These are phyloP conservation scores for Dendrolimus kikuchii DNA, from an alignment of 1,140 invertebrate species.

Conservation along the genomic window DNA sequence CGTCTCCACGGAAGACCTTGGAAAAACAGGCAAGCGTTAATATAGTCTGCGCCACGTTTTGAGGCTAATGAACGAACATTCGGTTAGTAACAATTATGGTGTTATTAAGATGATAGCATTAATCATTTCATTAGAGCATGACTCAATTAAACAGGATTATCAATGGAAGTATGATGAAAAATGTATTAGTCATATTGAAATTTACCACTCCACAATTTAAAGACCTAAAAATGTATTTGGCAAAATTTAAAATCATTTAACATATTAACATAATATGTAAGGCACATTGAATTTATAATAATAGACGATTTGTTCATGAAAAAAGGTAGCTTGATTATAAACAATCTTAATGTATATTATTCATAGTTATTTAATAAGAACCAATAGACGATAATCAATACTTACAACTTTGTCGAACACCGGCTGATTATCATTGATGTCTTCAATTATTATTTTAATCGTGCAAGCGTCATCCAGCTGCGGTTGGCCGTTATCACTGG, in stretches of 20 bases:
- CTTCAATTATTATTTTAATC: constrained; percentile 88
- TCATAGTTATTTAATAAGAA: background rate
- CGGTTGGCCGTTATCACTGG: constrained; percentile 89
- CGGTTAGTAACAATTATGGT: constrained; percentile 44
- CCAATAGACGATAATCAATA: constrained; percentile 17
- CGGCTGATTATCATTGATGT: constrained; percentile 91
- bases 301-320: no score
- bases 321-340: no score
- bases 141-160: no score
- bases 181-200: no score
- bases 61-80: constrained; percentile 50
- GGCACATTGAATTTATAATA: no score
- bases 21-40: constrained; percentile 67
- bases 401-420: constrained; percentile 86
- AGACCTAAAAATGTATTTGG: no score
- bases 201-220: no score
- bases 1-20: constrained; percentile 78
- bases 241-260: no score
- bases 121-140: background rate
- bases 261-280: no score
- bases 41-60: constrained; percentile 59
- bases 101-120: background rate
- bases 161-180: no score
- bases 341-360: background rate
- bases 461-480: constrained; percentile 89